Evolutionary conservation across 2,888 invertebrate species (phyloP).

Genomic region (Cryptops parisi): DNA sequence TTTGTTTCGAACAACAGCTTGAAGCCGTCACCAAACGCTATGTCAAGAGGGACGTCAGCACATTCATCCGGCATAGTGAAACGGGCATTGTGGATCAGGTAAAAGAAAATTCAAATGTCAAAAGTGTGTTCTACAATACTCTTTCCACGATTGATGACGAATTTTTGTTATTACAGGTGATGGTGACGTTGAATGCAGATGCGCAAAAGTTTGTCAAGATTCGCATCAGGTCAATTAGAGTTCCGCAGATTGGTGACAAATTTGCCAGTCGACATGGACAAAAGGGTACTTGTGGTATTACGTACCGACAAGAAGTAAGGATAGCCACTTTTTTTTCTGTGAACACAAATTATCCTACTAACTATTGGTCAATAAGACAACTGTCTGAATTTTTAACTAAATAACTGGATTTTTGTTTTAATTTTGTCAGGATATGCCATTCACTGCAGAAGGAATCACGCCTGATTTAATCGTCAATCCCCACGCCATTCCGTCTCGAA

Average conservation of each 20-base stretch:
- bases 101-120: background rate
- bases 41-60: conserved; percentile 91
- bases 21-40: conserved; percentile 81
- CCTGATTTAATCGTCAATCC: conserved; percentile 99
- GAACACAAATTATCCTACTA: conserved; percentile 2
- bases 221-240: conserved; percentile 90
- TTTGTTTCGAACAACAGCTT: conserved; percentile 39
- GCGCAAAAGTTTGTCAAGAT: conserved; percentile 99
- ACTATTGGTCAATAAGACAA: too few relatives aligned
- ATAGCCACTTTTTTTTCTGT: background rate
- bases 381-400: too few relatives aligned
- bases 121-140: background rate
- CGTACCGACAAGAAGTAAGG: conserved; percentile 78
- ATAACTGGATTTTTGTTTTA: conserved; percentile 8
- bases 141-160: background rate
- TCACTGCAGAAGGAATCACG: conserved; percentile 89
- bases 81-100: conserved; percentile 97
- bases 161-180: conserved; percentile 54
- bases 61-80: conserved; percentile 97
- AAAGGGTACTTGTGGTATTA: conserved; percentile 99
- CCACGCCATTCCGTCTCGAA: conserved; percentile 98
- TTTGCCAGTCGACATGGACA: conserved; percentile 99
- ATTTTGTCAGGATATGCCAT: conserved; percentile 67
- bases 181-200: conserved; percentile 83
- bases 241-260: conserved; percentile 99